A percentile compares a stretch with the other conserved stretches of the same genome.
phyloP scores from a whole-genome alignment of 2,888 invertebrate species.

The Chymomyza caudatula region DNA sequence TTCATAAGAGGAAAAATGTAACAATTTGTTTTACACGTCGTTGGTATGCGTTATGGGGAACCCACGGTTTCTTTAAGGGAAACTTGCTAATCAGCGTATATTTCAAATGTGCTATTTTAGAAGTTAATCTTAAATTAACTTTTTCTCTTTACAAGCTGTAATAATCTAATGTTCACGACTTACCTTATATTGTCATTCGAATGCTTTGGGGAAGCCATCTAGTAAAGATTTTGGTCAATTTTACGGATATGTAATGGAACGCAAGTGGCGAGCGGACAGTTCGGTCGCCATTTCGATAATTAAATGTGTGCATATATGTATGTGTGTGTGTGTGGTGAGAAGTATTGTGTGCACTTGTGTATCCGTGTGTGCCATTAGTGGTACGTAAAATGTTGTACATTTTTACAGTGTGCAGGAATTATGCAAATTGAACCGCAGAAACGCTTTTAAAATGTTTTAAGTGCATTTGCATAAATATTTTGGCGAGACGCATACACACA shows the following conservation, averaged over 20 bases:
- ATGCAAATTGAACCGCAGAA: slow-evolving; percentile 73
- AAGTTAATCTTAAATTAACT: too few species aligned
- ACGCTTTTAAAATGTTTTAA: slow-evolving; percentile 72
- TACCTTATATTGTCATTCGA: too few species aligned
- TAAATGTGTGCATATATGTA: slow-evolving; percentile 54
- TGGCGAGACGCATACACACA: slow-evolving; percentile 40
- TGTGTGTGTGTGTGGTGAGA: slow-evolving; percentile 18
- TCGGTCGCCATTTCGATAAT: slow-evolving; percentile 66
- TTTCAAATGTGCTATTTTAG: too few species aligned
- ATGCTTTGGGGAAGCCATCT: too few species aligned
- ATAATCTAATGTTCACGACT: too few species aligned
- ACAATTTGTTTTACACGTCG: not conserved
- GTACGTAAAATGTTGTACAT: slow-evolving; percentile 68
- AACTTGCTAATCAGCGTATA: too few species aligned
- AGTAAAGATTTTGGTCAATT: not conserved
- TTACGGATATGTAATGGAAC: not conserved
- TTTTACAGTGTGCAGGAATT: slow-evolving; percentile 71
- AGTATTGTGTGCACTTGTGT: not conserved
- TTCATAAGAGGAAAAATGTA: not conserved
- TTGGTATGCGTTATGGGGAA: too few species aligned
- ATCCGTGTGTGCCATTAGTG: slow-evolving; percentile 60
- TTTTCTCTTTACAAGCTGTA: too few species aligned
- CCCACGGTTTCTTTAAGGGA: too few species aligned
- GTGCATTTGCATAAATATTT: slow-evolving; percentile 73
- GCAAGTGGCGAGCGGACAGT: not conserved